A percentile compares a stretch with the other conserved stretches of the same genome.
Evolutionary conservation across 2,888 invertebrate genomes (phyloP).

Genomic region (Caenorhabditis sp.): DNA sequence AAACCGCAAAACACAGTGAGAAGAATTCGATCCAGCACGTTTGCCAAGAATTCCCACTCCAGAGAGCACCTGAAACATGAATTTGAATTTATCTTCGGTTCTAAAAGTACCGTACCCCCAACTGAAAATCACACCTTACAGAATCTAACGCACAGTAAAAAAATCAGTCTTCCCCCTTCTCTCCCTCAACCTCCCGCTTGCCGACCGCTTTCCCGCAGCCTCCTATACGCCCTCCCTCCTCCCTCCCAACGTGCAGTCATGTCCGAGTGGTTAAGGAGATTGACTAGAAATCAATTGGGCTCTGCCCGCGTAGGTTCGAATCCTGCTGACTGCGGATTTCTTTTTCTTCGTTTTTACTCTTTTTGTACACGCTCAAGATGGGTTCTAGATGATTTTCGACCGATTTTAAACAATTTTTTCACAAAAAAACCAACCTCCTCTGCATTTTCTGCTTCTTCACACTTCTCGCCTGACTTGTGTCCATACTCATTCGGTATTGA

Average conservation of each 20-base stretch:
- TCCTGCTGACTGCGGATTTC: slow-evolving; percentile 69
- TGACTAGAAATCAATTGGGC: slow-evolving; percentile 78
- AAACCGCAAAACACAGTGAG: slow-evolving; percentile 78
- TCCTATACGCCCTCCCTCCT: slow-evolving; percentile 3
- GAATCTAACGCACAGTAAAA: background rate
- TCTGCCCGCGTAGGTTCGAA: slow-evolving; percentile 77
- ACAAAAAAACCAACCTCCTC: slow-evolving; percentile 74
- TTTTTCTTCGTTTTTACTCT: slow-evolving; percentile 25
- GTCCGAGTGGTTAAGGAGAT: slow-evolving; percentile 77
- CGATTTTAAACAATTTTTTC: background rate
- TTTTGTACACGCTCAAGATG: background rate
- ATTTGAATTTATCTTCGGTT: no score
- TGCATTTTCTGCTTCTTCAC: slow-evolving; percentile 81
- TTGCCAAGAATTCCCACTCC: slow-evolving; percentile 82
- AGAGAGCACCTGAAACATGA: slow-evolving; percentile 73
- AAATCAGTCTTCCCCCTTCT: slow-evolving; percentile 24
- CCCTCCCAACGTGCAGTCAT: slow-evolving; percentile 65
- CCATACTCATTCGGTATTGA: slow-evolving; percentile 63
- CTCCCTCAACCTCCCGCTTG: slow-evolving; percentile 57
- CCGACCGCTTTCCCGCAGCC: slow-evolving; percentile 62
- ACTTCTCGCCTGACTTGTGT: slow-evolving; percentile 73
- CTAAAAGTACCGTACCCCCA: no score
- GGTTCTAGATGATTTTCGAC: background rate
- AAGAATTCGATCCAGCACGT: slow-evolving; percentile 79
- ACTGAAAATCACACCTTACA: no score